These are phyloP conservation scores for Prionchulus punctatus DNA, from an alignment of 2,888 invertebrate species.

Conservation along the genomic window DNA sequence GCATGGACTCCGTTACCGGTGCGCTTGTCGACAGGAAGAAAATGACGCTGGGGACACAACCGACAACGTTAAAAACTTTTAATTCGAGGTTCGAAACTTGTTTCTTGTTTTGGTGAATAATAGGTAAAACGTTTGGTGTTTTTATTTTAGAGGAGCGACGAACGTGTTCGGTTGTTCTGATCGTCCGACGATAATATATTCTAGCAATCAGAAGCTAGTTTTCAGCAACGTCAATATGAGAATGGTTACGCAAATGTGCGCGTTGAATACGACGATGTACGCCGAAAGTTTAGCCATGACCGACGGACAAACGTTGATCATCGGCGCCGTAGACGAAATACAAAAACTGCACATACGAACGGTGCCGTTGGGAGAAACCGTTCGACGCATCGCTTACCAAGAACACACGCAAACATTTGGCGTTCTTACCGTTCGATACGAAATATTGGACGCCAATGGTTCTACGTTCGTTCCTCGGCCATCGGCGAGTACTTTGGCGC, in stretches of 20 bases:
- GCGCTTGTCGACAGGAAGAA: conserved; percentile 70
- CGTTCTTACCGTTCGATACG: conserved; percentile 72
- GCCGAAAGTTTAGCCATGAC: conserved; percentile 54
- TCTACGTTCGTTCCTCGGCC: conserved; percentile 36
- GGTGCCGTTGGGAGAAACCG: conserved; percentile 82
- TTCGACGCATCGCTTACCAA: conserved; percentile 78
- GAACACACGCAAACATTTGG: conserved; percentile 80
- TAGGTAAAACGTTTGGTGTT: too few species aligned
- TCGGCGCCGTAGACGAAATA: conserved; percentile 62
- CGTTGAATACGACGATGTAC: conserved; percentile 68
- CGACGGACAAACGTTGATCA: conserved; percentile 70
- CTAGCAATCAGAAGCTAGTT: conserved; percentile 36
- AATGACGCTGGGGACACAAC: conserved; percentile 90
- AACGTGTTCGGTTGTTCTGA: conserved; percentile 98
- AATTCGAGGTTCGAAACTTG: conserved; percentile 21
- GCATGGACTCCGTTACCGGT: conserved; percentile 47
- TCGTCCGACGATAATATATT: conserved; percentile 93
- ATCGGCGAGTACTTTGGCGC: conserved; percentile 62
- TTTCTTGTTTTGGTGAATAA: background rate
- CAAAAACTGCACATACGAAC: conserved; percentile 92
- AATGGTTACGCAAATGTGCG: conserved; percentile 83
- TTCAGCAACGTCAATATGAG: conserved; percentile 40
- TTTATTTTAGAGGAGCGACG: conserved; percentile 46
- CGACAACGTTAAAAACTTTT: conserved; percentile 77
- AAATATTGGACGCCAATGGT: conserved; percentile 40